Base-by-base conservation (phyloP, 2,113 vertebrate species). In the Plectropomus leopardus region DNA sequence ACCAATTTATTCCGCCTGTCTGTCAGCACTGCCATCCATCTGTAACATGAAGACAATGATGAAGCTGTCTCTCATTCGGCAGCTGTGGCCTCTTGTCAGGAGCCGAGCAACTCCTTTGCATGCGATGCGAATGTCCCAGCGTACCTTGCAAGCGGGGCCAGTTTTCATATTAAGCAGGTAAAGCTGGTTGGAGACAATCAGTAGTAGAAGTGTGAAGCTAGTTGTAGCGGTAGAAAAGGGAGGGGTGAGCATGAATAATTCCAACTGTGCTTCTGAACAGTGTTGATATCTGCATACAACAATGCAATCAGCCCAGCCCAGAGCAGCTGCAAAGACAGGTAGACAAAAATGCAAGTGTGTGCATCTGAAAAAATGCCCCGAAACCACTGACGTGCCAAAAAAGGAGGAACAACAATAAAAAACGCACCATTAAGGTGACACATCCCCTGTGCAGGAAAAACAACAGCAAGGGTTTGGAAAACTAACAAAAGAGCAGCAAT, bases 21-120 rank as follows among this genome's bases (percentile, higher is more conserved):
- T 94, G 90, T 94, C 92, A 89, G 85, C 86, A 5, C 77, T 44
- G 59, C 83, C 90, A 93, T 92, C 87, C 90, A 85, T 93, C 93
- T 93, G 93, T 87, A 93, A 93, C 90, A 85, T 50, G 75, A 90
- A 84, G 75, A 90, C 92, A 85, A 87, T 80, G 87, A 92, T 86
- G 82, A 85, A 89, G 83, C 59, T 28, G 72, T 86, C 88, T 87
- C 82, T 88, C 45, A 36, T 85, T 86, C 76, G 75, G 89, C 94
- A 95, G 93, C 92, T 92, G 93, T 87, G 86, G 76, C 82, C 68
- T 77, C 85, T 85, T 67, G 88, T 94, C 92, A 92, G 76, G 69
- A 82, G 75, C 59, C 63, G 26, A 88, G 72, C 74, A 73, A 48
- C 85, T 78, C 83, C 85, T 93, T 91, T 86, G 86, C 88, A 91